Evolutionary conservation across 2,888 invertebrate genomes (phyloP).

Genomic region (Liopterus haemorrhoidalis): DNA sequence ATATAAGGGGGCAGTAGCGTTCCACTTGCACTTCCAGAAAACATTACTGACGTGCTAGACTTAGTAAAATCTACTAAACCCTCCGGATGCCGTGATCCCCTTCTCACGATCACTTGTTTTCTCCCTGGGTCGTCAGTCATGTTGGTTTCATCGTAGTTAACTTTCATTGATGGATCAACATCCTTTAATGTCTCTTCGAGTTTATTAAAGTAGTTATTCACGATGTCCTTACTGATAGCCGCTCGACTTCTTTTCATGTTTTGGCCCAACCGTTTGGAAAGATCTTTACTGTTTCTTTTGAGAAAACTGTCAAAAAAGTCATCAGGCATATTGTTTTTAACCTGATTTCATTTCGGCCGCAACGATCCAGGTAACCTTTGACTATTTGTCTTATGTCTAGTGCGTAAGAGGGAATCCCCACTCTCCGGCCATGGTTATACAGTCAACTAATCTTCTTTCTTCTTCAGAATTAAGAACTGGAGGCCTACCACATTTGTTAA

Average conservation of each 20-base stretch:
- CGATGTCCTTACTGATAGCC: slow-evolving; percentile 24
- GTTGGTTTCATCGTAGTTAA: slow-evolving; percentile 11
- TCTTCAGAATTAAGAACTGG: slow-evolving; percentile 4
- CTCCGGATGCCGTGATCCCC: slow-evolving; percentile 40
- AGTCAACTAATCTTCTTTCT: slow-evolving; percentile 7
- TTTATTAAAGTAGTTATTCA: slow-evolving; percentile 28
- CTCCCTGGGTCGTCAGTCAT: slow-evolving; percentile 8
- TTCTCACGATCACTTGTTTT: slow-evolving; percentile 30
- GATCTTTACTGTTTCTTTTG: slow-evolving; percentile 14
- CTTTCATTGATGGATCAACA: slow-evolving; percentile 23
- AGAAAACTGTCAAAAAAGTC: slow-evolving; percentile 21
- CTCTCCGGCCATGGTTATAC: slow-evolving; percentile 1
- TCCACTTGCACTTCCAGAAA: slow-evolving; percentile 40
- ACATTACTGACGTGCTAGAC: slow-evolving; percentile 39
- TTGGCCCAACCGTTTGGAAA: slow-evolving; percentile 14
- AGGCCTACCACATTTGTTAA: slow-evolving; percentile 13
- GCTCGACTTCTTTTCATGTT: slow-evolving; percentile 24
- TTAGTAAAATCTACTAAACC: slow-evolving; percentile 39
- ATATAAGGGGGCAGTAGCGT: slow-evolving; percentile 41
- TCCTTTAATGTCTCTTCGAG: slow-evolving; percentile 24
- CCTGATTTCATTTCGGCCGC: slow-evolving; percentile 14
- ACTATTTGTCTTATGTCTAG: slow-evolving; percentile 11
- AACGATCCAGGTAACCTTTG: slow-evolving; percentile 22
- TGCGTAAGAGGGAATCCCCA: slow-evolving; percentile 9
- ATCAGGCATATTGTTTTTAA: slow-evolving; percentile 5